Evolutionary conservation across 2,113 vertebrate species (phyloP), one percentile per base, ranked within the genome.

Genomic region (Solenodon paradoxus): DNA sequence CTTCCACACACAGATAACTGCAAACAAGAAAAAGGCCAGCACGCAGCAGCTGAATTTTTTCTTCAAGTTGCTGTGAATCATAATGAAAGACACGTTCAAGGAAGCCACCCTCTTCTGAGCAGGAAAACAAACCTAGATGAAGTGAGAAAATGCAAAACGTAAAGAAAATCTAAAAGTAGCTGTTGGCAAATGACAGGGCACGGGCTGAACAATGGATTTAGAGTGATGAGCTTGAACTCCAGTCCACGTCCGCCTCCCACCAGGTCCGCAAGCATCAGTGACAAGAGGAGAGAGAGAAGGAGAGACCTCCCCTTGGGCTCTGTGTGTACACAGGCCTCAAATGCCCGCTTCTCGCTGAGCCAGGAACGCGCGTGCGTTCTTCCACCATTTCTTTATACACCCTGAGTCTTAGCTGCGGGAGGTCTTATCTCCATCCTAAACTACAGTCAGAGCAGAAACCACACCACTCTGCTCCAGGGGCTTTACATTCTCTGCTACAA

Each of bases 31-130:
- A 42, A 98, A 75, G 78, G 96, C 94, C 95, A 98, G 95, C 35
- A 98, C 85, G 55, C 93, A 94, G 95, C 80, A 98, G 32, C 94
- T 84, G 0, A 96, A 89, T 59, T 98, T 98, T 96, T 97, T 98
- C 95, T 98, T 64, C 94, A 98, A 75, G 89, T 96, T 98, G 97
- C 98, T 90, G 94, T 95, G 98, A 98, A 98, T 98, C 98, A 98
- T 98, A 98, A 97, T 98, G 98, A 78, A 97, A 0, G 35, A 72
- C 51, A 59, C 79, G 92, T 97, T 96, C 97, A 92, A 63, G 19
- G 9, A 64, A 90, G 90, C 88, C 96, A 53, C 83, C 68, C 71
- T 79, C 80, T 64, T 45, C 24, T 0, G 66, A 89, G 92, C 72
- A 96, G 96, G 91, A 97, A 96, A 86, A 59, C 88, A 88, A 61